Evolutionary conservation across 2,113 vertebrate genomes (phyloP).

Genomic region (Xenus cinereus): DNA sequence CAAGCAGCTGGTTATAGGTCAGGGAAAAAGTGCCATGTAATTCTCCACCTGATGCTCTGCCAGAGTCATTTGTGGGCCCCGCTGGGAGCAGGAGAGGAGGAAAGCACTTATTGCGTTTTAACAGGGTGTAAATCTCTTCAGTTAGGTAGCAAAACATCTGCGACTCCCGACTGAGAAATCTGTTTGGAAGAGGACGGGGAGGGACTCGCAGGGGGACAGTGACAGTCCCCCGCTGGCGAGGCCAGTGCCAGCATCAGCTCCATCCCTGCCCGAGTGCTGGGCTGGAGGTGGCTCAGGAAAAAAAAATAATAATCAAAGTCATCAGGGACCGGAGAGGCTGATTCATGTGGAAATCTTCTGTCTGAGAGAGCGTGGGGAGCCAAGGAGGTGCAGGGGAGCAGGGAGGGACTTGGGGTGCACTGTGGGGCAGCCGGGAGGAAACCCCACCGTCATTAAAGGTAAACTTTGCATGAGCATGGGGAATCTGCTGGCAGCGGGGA

Average conservation of each 20-base stretch:
- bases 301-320: not conserved
- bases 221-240: rapidly evolving
- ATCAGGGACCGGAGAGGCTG: not conserved
- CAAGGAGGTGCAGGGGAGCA: not conserved
- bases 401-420: not conserved
- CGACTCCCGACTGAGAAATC: not conserved
- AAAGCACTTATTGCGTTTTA: not conserved
- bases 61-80: not conserved
- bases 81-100: not conserved
- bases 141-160: constrained; percentile 13
- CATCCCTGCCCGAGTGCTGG: not conserved
- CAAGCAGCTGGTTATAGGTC: not conserved
- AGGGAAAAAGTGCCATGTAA: not conserved
- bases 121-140: constrained; percentile 17
- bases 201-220: not conserved
- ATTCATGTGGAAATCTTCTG: not conserved
- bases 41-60: constrained; percentile 40
- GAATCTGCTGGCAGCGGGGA: not conserved
- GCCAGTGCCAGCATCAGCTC: not conserved
- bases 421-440: not conserved
- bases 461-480: not conserved
- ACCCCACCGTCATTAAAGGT: not conserved
- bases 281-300: not conserved
- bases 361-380: not conserved
- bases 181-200: not conserved